Percentiles rank a stretch among this genome's conserved stretches.
phyloP scores from a whole-genome alignment of 2,888 invertebrate genomes.

The Torymus aiolomorphi region DNA sequence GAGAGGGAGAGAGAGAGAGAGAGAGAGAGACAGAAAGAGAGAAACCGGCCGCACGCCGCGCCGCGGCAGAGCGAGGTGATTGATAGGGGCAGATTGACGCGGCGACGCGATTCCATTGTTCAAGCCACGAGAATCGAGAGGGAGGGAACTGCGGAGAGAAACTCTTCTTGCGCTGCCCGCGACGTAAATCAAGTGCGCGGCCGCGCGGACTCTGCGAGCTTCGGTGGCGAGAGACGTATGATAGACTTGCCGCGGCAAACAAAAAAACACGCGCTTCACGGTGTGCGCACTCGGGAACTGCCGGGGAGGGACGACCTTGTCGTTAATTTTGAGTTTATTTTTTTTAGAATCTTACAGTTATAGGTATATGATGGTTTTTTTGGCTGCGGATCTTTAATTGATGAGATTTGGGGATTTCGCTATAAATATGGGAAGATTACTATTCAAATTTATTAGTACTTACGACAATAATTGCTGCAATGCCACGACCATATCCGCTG shows the following conservation, averaged over 20 bases:
- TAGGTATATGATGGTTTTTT: too few species aligned
- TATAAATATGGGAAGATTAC: too few species aligned
- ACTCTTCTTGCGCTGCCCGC: too few species aligned
- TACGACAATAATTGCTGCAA: too few species aligned
- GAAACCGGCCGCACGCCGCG: constrained; percentile 34
- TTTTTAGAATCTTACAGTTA: too few species aligned
- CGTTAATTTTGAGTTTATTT: too few species aligned
- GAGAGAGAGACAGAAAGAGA: constrained; percentile 41
- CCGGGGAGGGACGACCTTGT: too few species aligned
- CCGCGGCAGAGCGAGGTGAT: constrained; percentile 65
- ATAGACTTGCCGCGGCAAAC: not conserved
- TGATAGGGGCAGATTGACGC: constrained; percentile 74
- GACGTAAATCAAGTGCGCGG: constrained; percentile 70
- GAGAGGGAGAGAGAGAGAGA: constrained; percentile 13
- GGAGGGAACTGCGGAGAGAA: too few species aligned
- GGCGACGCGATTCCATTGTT: constrained; percentile 74
- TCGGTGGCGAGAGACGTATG: constrained; percentile 3
- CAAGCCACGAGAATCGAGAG: constrained; percentile 24
- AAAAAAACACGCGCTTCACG: constrained; percentile 10
- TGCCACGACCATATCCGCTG: too few species aligned
- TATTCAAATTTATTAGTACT: too few species aligned
- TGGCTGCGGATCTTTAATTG: too few species aligned
- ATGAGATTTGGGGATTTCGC: too few species aligned
- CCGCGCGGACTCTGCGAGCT: constrained; percentile 22
- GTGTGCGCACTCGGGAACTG: not conserved